Evolutionary conservation across 2,113 vertebrate species (phyloP), one percentile per base, ranked within the genome.

Genomic region (Tenebrosternarchus preto): DNA sequence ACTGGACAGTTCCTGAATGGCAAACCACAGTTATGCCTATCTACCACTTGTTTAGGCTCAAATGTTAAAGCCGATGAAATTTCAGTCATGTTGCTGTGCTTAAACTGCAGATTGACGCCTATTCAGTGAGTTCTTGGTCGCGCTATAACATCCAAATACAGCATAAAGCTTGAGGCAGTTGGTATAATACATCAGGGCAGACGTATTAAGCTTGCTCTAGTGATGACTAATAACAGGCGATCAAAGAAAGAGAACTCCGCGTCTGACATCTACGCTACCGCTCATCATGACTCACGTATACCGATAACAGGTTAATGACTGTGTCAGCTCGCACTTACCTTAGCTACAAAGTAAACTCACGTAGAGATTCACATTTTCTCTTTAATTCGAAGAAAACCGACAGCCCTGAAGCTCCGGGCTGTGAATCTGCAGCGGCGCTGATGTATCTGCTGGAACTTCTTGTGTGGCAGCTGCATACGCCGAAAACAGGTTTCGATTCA

Each of bases 261-360:
- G 43, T 50, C 43, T 50, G 43, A 50, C 43, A 50, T 50, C 43
- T 12, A 50, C 12, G 43, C 43, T 50, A 9, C 43, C 15, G 43
- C 11, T 50, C 15, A 50, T 50, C 43, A 50, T 50, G 8, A 50
- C 43, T 50, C 12, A 15, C 15, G 43, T 15, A 50, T 50, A 50
- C 43, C 8, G 43, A 50, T 50, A 50, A 50, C 9, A 50, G 43
- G 43, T 15, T 12, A n/a, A 50, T 50, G 43, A 50, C 11, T 50
- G 43, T 50, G 43, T 50, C 11, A 50, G 72, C 2, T 50, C 72
- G 73, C 60, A 36, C 59, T 77, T 77, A 77, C 75, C 75, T 46
- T 77, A 46, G 60, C 33, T 77, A 25, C 27, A 39, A 46, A 64
- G 36, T 64, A 25, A 53, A 76, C 33, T 76, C 73, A 63, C 57